Percentiles rank a stretch among this genome's conserved stretches.
These are phyloP conservation scores for Halictus ligatus DNA, from an alignment of 2,888 invertebrate species.

Conservation along the genomic window DNA sequence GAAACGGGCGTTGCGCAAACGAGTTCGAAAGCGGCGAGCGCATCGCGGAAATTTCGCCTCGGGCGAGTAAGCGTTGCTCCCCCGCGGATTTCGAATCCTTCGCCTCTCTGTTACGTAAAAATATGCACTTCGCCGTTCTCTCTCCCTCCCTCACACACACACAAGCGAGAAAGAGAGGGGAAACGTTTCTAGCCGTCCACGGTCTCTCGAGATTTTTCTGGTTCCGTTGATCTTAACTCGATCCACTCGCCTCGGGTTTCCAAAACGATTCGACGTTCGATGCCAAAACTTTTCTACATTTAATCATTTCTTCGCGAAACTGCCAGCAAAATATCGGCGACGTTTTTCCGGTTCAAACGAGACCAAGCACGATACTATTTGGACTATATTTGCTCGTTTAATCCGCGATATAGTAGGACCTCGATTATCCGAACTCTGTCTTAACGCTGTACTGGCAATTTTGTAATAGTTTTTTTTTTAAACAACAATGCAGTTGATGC, in stretches of 20 bases:
- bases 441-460: too few relatives aligned
- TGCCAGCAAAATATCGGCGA: neutral
- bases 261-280: neutral
- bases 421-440: too few relatives aligned
- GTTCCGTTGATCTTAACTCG: neutral
- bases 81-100: slow-evolving; percentile 4
- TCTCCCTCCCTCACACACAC: neutral
- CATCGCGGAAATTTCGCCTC: slow-evolving; percentile 29
- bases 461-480: too few relatives aligned
- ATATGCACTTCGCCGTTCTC: neutral
- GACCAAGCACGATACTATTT: neutral
- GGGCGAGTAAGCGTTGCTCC: neutral
- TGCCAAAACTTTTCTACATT: neutral
- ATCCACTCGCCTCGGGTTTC: neutral
- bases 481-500: too few relatives aligned
- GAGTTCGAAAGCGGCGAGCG: slow-evolving; percentile 19
- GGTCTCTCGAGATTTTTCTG: neutral
- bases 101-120: slow-evolving; percentile 9
- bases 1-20: slow-evolving; percentile 12
- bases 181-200: slow-evolving; percentile 1
- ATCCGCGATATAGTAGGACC: too few relatives aligned
- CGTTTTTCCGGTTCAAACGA: neutral
- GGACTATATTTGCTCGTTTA: too few relatives aligned
- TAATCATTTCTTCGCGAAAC: neutral
- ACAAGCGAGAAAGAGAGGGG: neutral